Conservation (phyloP, 2,797 vertebrate genomes). For the Ibycter americanus region DNA sequence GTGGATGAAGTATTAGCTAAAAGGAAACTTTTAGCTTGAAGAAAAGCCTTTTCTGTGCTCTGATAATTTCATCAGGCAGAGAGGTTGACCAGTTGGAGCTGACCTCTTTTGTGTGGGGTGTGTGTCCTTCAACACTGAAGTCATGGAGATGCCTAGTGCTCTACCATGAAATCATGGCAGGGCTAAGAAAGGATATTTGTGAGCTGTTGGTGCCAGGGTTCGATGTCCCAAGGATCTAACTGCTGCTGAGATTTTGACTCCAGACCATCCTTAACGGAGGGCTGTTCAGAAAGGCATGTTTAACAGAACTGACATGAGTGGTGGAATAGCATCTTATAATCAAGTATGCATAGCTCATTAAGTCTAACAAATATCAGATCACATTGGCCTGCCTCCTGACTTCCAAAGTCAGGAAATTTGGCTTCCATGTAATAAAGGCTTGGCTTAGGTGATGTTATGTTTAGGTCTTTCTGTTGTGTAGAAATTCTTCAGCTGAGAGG, state of each 20-base stretch:
- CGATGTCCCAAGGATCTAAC: background rate
- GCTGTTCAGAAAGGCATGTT: background rate
- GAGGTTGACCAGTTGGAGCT: background rate
- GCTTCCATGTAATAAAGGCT: background rate
- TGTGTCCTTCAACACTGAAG: background rate
- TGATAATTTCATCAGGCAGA: background rate
- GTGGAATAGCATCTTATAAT: background rate
- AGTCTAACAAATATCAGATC: background rate
- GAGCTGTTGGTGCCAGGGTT: background rate
- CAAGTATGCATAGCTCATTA: background rate
- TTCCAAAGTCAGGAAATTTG: background rate
- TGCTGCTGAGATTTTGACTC: background rate
- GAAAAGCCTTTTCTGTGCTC: background rate
- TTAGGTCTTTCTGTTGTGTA: background rate
- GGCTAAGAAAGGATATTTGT: background rate
- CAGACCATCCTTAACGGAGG: background rate
- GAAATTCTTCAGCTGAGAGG: background rate
- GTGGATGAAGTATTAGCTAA: background rate
- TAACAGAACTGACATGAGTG: background rate
- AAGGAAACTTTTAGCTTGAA: background rate
- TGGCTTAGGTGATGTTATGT: background rate
- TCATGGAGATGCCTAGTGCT: background rate
- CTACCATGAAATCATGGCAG: background rate
- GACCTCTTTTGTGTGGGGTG: background rate
- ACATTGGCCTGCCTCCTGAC: background rate